These are phyloP conservation scores for Physeter macrocephalus DNA, from an alignment of 2,113 vertebrate species.

Conservation along the genomic window DNA sequence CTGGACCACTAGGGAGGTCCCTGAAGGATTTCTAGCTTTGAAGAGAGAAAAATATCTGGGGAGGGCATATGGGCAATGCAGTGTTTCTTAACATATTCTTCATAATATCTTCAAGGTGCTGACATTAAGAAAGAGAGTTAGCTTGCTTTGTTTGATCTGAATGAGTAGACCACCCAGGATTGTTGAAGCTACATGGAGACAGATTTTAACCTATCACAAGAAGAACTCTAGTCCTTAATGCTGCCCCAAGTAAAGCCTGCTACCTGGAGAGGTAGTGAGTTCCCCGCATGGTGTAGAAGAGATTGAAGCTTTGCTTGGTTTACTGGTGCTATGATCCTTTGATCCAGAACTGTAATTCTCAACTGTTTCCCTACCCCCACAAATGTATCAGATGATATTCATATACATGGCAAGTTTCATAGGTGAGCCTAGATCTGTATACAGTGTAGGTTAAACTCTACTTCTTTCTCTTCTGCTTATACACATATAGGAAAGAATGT, in stretches of 20 bases:
- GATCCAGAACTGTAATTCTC: not conserved
- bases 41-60: not conserved
- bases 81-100: not conserved
- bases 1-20: too few species aligned
- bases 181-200: not conserved
- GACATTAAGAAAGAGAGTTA: not conserved
- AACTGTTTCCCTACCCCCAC: not conserved
- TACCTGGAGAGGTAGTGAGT: not conserved
- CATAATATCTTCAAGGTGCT: not conserved
- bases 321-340: not conserved
- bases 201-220: not conserved
- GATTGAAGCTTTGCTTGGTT: not conserved
- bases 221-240: not conserved
- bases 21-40: not conserved
- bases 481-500: not conserved
- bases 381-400: not conserved
- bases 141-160: not conserved
- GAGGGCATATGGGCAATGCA: not conserved
- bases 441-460: not conserved
- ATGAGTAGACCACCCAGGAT: too few species aligned
- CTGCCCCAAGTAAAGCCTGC: not conserved
- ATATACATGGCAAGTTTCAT: not conserved
- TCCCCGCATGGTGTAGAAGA: not conserved
- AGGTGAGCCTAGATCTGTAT: not conserved
- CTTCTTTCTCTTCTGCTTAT: not conserved